A percentile compares a stretch with the other conserved stretches of the same genome.
Conservation (phyloP, 1,140 invertebrate species). For the Berghia stephanieae region DNA sequence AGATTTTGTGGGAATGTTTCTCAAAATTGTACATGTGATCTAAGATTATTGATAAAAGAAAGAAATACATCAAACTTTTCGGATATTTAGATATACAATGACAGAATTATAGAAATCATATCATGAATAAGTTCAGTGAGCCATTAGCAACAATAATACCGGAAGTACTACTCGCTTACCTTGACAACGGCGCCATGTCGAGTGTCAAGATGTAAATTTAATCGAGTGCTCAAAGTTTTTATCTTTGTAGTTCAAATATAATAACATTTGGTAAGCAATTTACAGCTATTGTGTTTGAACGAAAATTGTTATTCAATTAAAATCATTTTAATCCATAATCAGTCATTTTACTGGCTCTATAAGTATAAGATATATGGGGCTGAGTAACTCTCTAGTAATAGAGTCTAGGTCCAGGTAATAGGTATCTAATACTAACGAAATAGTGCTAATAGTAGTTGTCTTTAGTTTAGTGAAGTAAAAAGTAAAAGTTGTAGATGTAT, state of each 20-base stretch:
- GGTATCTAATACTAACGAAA: too few relatives aligned
- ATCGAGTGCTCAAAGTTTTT: not conserved
- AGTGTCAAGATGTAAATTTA: not conserved
- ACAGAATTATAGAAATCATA: not conserved
- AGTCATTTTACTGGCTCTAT: too few relatives aligned
- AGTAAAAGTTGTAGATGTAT: too few relatives aligned
- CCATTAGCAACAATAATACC: not conserved
- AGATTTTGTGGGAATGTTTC: too few relatives aligned
- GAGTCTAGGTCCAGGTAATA: too few relatives aligned
- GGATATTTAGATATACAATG: not conserved
- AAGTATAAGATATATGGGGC: not conserved
- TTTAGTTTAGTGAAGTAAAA: too few relatives aligned
- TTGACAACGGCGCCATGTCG: conserved; percentile 13
- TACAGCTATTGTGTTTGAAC: not conserved
- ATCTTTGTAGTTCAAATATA: not conserved
- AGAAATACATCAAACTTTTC: not conserved
- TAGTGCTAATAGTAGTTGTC: too few relatives aligned
- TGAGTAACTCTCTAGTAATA: not conserved
- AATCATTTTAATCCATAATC: too few relatives aligned
- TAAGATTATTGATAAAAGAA: not conserved
- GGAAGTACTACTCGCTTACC: not conserved
- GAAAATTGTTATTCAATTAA: too few relatives aligned
- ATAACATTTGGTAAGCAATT: not conserved
- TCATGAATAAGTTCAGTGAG: not conserved
- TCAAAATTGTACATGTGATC: not conserved